Evolutionary conservation across 2,888 invertebrate genomes (phyloP).

Genomic region (Temnothorax rugatulus): DNA sequence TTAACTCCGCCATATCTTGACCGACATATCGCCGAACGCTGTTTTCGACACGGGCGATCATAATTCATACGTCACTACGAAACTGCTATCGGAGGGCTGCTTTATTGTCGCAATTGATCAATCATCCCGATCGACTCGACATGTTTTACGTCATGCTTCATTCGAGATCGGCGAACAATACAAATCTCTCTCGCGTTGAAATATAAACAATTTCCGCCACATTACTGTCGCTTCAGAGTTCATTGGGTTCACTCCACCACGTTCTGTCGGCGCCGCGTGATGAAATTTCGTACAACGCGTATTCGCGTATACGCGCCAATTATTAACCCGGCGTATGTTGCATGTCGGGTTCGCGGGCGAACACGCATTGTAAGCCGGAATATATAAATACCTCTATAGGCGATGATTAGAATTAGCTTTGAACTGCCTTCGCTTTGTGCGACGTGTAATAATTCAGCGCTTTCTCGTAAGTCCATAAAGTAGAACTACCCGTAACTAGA

Average conservation of each 20-base stretch:
- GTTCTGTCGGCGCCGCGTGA: neutral
- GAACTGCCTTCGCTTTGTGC: neutral
- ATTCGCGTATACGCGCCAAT: constrained; percentile 6
- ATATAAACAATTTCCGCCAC: constrained; percentile 41
- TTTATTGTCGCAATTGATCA: constrained; percentile 43
- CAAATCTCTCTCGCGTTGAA: constrained; percentile 27
- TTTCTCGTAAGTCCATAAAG: constrained; percentile 1
- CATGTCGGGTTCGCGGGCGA: neutral
- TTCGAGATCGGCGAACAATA: constrained; percentile 2
- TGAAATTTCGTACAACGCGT: constrained; percentile 25
- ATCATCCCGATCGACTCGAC: constrained; percentile 25
- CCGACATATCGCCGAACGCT: constrained; percentile 24
- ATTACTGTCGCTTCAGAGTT: constrained; percentile 4
- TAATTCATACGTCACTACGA: constrained; percentile 23
- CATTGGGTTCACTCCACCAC: neutral
- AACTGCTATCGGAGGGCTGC: neutral
- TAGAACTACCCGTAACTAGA: constrained; percentile 23
- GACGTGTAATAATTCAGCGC: constrained; percentile 30
- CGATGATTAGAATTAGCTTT: constrained; percentile 27
- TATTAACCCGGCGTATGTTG: constrained; percentile 26
- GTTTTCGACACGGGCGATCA: constrained; percentile 37
- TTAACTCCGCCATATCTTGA: constrained; percentile 42
- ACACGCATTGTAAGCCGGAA: neutral
- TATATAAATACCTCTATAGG: constrained; percentile 13
- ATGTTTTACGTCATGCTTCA: constrained; percentile 3